Base-by-base conservation (phyloP, 2,888 invertebrate genomes). In the Malthinus flaveolus region DNA sequence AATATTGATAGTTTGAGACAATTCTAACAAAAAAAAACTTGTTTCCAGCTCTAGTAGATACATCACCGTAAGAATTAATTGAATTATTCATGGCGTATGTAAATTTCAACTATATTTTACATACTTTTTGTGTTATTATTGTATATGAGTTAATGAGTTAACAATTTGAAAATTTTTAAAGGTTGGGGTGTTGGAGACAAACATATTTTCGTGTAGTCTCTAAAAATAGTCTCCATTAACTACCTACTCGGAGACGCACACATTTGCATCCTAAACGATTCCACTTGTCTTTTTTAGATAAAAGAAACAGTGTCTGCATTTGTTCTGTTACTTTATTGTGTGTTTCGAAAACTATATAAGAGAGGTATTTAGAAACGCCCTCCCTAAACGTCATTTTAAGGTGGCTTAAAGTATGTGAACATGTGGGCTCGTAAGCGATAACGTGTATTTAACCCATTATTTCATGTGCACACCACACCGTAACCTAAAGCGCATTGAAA, bases 191-290 rank as follows among this genome's bases (percentile, higher is more conserved):
- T 50, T 46, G 56, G 46, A 44, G 46, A 49, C 45, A 46, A 42
- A 42, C 39, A 42, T 23, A 42, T 42, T 42, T 42, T 23, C 32
- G 36, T 45, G 50, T 49, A 44, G 42, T 39, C 44, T 49, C 50
- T 56, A 56, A 56, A 56, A 50, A 56, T 56, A 56, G 45, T 32
- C 44, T 15, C 36, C 48, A 56, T 56, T 56, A 56, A 56, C 56
- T 49, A 56, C 56, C 56, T 56, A 56, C 56, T 56, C 50, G 36
- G 36, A 56, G 56, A 50, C 2, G 23, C 23, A 23, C 23, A 23
- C 49, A 45, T 56, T 49, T 32, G 23, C 39, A 42, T 42, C 39
- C 23, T 42, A 23, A 42, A 42, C 12, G 12, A 15, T 42, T 42
- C 15, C 39, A n/a, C 42, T n/a, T 35, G 33, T 37, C 54, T 47